A percentile compares a stretch with the other conserved stretches of the same genome.
phyloP scores from a whole-genome alignment of 2,113 vertebrate species.

The Varanus salvator region DNA sequence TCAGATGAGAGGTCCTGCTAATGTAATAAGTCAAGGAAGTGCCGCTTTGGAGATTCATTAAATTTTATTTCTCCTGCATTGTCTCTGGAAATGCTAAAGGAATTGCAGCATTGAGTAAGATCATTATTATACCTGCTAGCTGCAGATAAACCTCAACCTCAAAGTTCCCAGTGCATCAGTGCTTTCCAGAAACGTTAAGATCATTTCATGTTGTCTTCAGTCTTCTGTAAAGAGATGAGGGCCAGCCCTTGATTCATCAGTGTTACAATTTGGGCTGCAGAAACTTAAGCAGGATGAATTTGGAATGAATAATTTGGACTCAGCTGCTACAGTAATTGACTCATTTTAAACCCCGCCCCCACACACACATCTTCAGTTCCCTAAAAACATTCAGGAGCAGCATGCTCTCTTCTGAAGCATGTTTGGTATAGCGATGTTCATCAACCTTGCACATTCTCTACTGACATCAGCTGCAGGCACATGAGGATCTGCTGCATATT shows the following conservation, averaged over 20 bases:
- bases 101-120: conserved; percentile 7
- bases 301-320: neutral
- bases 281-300: neutral
- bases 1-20: conserved; percentile 64
- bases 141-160: neutral
- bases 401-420: neutral
- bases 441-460: neutral
- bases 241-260: neutral
- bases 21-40: conserved; percentile 65
- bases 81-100: conserved; percentile 50
- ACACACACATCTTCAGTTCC: too few relatives aligned
- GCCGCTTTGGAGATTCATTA: conserved; percentile 66
- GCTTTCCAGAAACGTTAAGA: conserved; percentile 12
- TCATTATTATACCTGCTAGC: conserved; percentile 25
- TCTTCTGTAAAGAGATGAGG: neutral
- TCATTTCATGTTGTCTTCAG: neutral
- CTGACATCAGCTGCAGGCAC: neutral
- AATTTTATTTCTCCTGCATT: conserved; percentile 59
- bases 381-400: neutral
- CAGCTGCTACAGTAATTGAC: neutral
- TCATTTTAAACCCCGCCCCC: neutral
- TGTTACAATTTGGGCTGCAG: neutral
- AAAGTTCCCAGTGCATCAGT: conserved; percentile 22
- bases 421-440: neutral
- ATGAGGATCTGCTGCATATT: neutral